These are phyloP conservation scores for Tympanuchus pallidicinctus DNA, from an alignment of 2,113 vertebrate species.

Conservation along the genomic window DNA sequence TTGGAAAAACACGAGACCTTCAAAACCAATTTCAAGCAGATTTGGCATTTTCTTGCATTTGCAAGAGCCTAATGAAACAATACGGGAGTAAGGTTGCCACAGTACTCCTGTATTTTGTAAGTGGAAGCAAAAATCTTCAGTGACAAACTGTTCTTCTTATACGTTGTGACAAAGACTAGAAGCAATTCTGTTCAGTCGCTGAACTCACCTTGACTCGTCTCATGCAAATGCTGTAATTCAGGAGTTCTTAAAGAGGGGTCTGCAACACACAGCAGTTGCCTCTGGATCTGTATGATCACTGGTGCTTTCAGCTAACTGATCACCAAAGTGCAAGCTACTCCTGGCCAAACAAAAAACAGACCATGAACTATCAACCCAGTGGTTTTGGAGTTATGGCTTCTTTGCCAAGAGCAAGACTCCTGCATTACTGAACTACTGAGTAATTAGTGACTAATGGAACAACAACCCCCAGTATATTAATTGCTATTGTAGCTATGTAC, in stretches of 20 bases:
- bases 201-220: slow-evolving; percentile 55
- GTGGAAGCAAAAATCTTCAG: slow-evolving; percentile 11
- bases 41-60: background rate
- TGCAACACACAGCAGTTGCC: background rate
- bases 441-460: slow-evolving; percentile 65
- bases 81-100: background rate
- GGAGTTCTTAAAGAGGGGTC: background rate
- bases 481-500: slow-evolving; percentile 25
- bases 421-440: slow-evolving; percentile 2
- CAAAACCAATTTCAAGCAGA: background rate
- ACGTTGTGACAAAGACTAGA: slow-evolving; percentile 48
- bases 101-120: background rate
- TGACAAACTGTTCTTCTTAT: slow-evolving; percentile 33
- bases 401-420: slow-evolving; percentile 43
- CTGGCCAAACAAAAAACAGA: background rate
- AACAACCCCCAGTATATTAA: slow-evolving; percentile 45
- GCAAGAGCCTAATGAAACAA: background rate
- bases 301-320: background rate
- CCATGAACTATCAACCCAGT: background rate
- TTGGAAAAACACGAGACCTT: background rate
- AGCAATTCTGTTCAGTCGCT: slow-evolving; percentile 43
- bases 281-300: background rate
- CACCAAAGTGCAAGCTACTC: background rate
- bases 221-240: slow-evolving; percentile 57
- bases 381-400: background rate